A percentile compares a stretch with the other conserved stretches of the same genome.
Conservation (phyloP, 2,888 invertebrate species). For the Himalopsyche kuldschensis region DNA sequence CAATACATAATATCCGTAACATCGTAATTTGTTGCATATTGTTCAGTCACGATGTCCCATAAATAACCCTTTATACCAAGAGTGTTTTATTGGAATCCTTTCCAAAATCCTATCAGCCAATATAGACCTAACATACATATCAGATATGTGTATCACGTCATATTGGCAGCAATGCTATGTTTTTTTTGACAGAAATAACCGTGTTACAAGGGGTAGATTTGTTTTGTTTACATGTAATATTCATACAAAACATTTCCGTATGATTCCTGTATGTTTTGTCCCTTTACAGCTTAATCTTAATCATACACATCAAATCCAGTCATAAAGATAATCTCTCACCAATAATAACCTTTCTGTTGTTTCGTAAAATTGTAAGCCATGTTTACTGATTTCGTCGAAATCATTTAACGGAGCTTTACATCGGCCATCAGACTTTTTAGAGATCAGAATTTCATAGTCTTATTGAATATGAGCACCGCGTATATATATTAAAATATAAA, state of each 20-base stretch:
- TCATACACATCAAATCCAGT: neutral
- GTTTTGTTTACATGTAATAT: neutral
- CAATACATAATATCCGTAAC: neutral
- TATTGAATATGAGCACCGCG: no score
- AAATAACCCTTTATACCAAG: slow-evolving; percentile 13
- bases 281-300: neutral
- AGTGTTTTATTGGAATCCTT: slow-evolving; percentile 10
- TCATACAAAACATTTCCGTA: neutral
- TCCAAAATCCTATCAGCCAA: neutral
- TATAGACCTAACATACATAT: neutral
- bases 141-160: neutral
- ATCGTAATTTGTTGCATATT: slow-evolving; percentile 13
- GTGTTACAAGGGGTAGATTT: neutral
- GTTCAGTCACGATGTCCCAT: slow-evolving; percentile 13
- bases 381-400: no score
- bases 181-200: neutral
- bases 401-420: no score
- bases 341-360: no score
- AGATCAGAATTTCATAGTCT: no score
- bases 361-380: no score
- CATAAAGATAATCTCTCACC: no score
- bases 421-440: no score
- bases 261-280: neutral
- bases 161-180: neutral
- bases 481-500: no score